Percentiles rank a stretch among this genome's conserved stretches.
Conservation (phyloP, 2,888 invertebrate species). For the Catocala sponsa region DNA sequence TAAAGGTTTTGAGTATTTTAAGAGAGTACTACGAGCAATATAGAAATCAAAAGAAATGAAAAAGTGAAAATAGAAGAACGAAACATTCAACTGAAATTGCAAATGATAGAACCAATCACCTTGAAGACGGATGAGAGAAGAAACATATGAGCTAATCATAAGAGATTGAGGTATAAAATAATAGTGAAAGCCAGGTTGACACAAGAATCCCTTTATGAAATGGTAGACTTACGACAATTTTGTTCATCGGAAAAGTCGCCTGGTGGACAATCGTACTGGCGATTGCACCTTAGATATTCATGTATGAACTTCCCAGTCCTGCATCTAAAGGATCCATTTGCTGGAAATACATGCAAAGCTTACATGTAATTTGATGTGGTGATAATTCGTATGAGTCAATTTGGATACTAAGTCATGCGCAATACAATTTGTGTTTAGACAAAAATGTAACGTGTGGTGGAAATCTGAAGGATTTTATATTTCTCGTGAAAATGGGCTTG, state of each 20-base stretch:
- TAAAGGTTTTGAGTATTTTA: constrained; percentile 21
- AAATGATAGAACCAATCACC: constrained; percentile 32
- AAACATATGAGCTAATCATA: constrained; percentile 20
- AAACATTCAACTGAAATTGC: constrained; percentile 19
- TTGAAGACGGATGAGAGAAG: constrained; percentile 17
- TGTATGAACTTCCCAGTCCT: constrained; percentile 89
- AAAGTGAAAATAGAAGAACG: constrained; percentile 17
- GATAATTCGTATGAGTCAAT: constrained; percentile 11
- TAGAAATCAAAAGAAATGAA: constrained; percentile 31
- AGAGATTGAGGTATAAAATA: constrained; percentile 37
- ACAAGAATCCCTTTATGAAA: constrained; percentile 41
- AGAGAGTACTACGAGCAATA: constrained; percentile 40
- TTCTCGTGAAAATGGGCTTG: constrained; percentile 10
- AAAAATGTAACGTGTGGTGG: constrained; percentile 17
- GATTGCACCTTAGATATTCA: constrained; percentile 88
- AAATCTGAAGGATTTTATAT: constrained; percentile 11
- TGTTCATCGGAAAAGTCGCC: constrained; percentile 92
- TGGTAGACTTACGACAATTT: constrained; percentile 91
- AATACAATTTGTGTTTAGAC: constrained; percentile 18
- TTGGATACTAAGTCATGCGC: constrained; percentile 27
- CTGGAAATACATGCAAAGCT: constrained; percentile 79
- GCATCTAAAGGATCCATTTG: constrained; percentile 89
- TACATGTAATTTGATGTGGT: constrained; percentile 33
- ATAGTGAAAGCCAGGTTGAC: constrained; percentile 37
- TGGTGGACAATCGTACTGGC: constrained; percentile 89